Base-by-base conservation (phyloP, 1,140 invertebrate genomes). In the Wiebesia pumilae region DNA sequence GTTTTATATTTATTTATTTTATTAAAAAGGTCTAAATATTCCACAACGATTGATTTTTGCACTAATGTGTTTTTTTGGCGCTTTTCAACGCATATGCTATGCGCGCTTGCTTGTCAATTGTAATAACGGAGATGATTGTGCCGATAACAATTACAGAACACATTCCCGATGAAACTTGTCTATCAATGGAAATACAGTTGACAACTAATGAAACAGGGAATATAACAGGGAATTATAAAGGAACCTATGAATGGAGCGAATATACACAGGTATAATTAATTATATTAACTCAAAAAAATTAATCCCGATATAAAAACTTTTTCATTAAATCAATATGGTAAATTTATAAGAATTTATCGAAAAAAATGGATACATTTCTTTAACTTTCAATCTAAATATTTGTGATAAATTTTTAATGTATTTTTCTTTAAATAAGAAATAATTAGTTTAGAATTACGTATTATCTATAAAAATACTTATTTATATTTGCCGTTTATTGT, bases 1-100 rank as follows among this genome's bases (percentile, higher is more conserved):
- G 2, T 40, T 47, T 54, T 80, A n/a, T 21, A 30, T 47, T 81
- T 67, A 4, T 69, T 77, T 73, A 0, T 75, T 83, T 81, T 81
- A 80, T 75, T 80, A 69, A 24, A 54, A 93, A 96, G 96, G 94
- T 92, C 95, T 95, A 88, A 88, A 95, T 67, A 94, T 97, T 90
- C 96, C 96, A 3, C 96, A 97, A 91, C 91, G 97, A 93, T 97
- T 96, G 94, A 95, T 97, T 80, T 95, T 98, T 90, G 96, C 97
- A 0, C 93, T 98, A 16, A 96, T 98, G 96, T 97, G 97, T 43
- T 98, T 98, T n/a, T 91, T 91, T 97, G 87, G 97, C 97, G 24
- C 95, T 98, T 43, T 95, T 96, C 47, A 98, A 97, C 91, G 96
- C 98, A 3, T 98, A 98, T 91, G 96, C 97, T 21, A 97, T 98